Percentiles rank a stretch among this genome's conserved stretches.
Evolutionary conservation across 2,113 vertebrate species (phyloP).

Genomic region (Hymenochirus boettgeri): DNA sequence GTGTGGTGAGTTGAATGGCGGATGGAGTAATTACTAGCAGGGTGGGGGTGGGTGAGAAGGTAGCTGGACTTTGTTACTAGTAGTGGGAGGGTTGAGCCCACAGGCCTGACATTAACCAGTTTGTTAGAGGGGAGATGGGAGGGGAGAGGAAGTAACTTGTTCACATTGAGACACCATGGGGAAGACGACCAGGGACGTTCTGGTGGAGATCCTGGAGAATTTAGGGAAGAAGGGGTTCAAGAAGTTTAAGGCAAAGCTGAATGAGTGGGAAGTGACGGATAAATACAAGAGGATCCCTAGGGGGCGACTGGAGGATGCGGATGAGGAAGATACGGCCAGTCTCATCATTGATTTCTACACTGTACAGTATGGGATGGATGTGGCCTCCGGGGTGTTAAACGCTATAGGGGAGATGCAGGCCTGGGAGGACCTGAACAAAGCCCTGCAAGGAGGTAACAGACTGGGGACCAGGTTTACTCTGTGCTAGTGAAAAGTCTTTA

Average conservation of each 20-base stretch:
- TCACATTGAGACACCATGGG: neutral
- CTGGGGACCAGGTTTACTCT: no score
- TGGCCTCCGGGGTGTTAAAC: conserved; percentile 1
- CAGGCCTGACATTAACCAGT: no score
- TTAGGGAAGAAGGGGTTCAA: conserved; percentile 17
- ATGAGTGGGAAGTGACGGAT: neutral
- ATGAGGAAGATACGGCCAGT: neutral
- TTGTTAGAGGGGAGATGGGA: no score
- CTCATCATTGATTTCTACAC: conserved; percentile 8
- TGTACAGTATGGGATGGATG: conserved; percentile 7
- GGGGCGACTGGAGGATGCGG: conserved; percentile 4
- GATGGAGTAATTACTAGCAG: no score
- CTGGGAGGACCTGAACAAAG: neutral
- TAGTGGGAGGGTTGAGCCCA: no score
- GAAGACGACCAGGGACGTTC: conserved; percentile 1
- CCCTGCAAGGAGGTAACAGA: neutral
- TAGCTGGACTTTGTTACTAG: no score
- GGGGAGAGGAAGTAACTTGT: no score
- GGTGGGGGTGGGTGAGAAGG: no score
- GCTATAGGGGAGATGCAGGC: conserved; percentile 1
- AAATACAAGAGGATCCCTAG: conserved; percentile 12
- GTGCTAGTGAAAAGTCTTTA: no score
- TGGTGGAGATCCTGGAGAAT: conserved; percentile 15
- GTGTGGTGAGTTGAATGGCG: no score
- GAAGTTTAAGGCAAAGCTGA: neutral